Base-by-base conservation (phyloP, 2,888 invertebrate genomes). In the Netelia melanura region DNA sequence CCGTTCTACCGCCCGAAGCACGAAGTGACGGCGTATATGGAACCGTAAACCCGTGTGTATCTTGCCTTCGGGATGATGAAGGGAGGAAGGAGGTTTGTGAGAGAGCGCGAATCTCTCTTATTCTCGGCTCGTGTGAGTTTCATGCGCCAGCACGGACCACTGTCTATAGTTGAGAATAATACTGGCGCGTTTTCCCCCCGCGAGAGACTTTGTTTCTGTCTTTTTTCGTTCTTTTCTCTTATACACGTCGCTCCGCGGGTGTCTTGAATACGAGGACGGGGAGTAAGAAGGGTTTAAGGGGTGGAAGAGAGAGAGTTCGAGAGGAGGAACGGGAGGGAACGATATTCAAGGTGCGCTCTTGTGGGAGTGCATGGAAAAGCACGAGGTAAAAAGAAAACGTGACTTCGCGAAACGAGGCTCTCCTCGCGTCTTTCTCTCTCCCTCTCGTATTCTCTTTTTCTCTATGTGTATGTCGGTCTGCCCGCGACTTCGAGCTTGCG, bases 361-460 rank as follows among this genome's bases (percentile, higher is more conserved):
- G 23, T 11, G 30, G 30, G 75, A 62, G 54, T 48, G 58, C 71
- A 70, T 72, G 68, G 48, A 64, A 64, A 62, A 67, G 30, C 68
- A 81, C 61, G 48, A 48, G 71, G 48, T 62, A 48, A 79, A 78
- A 86, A 77, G 77, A 72, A 65, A 81, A 81, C 83, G 85, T 83
- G 84, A 72, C 72, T 58, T 38, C 65, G 84, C 80, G 79, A 76
- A 81, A 84, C 80, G 71, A 71, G 67, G 61, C 80, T 76, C 75
- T 80, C 76, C 52, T 54, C n/a, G 54, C 14, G n/a, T n/a, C 14
- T 17, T 54, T 17, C 17, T 14, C 14, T n/a, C 3, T 17, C 54
- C 6, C 54, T 17, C 52, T 14, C 52, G 25, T 21, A 71, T 11
- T n/a, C 23, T 54, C 17, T 67, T 38, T 25, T 52, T 6, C 30